Percentiles rank a stretch among this genome's conserved stretches.
These are phyloP conservation scores for Gambusia holbrooki DNA, from an alignment of 2,113 vertebrate species.

Conservation along the genomic window DNA sequence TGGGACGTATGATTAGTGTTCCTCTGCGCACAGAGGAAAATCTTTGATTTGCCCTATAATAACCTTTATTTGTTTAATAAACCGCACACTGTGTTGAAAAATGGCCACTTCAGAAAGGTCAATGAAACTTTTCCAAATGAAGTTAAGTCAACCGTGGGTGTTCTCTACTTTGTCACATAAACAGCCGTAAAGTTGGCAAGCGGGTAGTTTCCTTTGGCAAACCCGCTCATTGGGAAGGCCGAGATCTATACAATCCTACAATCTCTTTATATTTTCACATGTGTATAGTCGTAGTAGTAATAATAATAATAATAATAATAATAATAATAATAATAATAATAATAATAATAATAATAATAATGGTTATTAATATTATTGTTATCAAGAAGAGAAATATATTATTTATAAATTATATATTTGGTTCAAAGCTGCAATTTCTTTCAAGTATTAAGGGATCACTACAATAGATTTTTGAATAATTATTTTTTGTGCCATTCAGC, in stretches of 20 bases:
- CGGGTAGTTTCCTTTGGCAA: slow-evolving; percentile 48
- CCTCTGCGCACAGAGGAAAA: slow-evolving; percentile 1
- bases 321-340: too few species aligned
- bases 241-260: neutral
- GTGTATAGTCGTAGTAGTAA: neutral
- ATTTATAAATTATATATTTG: too few species aligned
- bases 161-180: slow-evolving; percentile 69
- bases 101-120: slow-evolving; percentile 54
- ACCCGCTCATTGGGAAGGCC: slow-evolving; percentile 23
- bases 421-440: too few species aligned
- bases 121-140: slow-evolving; percentile 55
- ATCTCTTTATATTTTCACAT: neutral
- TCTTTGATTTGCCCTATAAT: slow-evolving; percentile 30
- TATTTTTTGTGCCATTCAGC: neutral
- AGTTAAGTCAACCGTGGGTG: slow-evolving; percentile 64
- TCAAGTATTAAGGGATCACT: neutral
- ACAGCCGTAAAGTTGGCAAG: slow-evolving; percentile 54
- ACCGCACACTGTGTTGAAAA: slow-evolving; percentile 42
- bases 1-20: neutral
- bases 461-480: neutral
- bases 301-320: too few species aligned
- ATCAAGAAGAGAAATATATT: too few species aligned
- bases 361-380: too few species aligned
- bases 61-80: slow-evolving; percentile 49
- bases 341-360: too few species aligned